A percentile compares a stretch with the other conserved stretches of the same genome.
Evolutionary conservation across 2,797 vertebrate species (phyloP).

Genomic region (Microcaecilia unicolor): DNA sequence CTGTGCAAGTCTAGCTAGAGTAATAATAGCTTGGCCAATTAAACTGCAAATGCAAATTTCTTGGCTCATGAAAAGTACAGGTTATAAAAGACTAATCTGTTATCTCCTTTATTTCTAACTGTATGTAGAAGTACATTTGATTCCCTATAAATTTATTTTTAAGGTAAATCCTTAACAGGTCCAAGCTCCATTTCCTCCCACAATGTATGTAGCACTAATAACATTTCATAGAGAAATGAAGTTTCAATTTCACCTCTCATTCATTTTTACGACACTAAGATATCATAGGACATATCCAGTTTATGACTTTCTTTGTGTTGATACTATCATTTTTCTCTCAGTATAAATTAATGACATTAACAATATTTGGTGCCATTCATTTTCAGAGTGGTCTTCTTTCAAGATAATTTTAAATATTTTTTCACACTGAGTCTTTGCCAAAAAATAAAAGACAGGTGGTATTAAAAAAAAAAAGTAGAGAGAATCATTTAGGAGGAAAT

Average conservation of each 20-base stretch:
- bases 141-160: constrained; percentile 12
- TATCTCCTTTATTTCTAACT: constrained; percentile 13
- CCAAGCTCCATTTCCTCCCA: constrained; percentile 25
- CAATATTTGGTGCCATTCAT: constrained; percentile 43
- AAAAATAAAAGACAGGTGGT: constrained; percentile 37
- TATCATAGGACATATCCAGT: constrained; percentile 40
- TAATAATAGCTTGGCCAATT: constrained; percentile 21
- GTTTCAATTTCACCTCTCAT: constrained; percentile 38
- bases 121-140: constrained; percentile 6
- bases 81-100: constrained; percentile 13
- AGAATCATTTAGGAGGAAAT: no score
- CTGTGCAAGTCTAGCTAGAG: constrained; percentile 14
- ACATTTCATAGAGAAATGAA: constrained; percentile 36
- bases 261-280: constrained; percentile 38
- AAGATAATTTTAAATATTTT: constrained; percentile 33
- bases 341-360: constrained; percentile 40
- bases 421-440: constrained; percentile 45
- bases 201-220: constrained; percentile 30
- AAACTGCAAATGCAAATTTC: constrained; percentile 22
- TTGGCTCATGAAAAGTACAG: constrained; percentile 19
- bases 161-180: constrained; percentile 22
- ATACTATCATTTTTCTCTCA: constrained; percentile 38
- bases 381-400: constrained; percentile 36
- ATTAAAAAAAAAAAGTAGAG: constrained; percentile 43
- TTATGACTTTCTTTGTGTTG: constrained; percentile 45